Evolutionary conservation across 2,888 invertebrate genomes (phyloP), one percentile per base, ranked within the genome.

Genomic region (Nomada ferruginata): DNA sequence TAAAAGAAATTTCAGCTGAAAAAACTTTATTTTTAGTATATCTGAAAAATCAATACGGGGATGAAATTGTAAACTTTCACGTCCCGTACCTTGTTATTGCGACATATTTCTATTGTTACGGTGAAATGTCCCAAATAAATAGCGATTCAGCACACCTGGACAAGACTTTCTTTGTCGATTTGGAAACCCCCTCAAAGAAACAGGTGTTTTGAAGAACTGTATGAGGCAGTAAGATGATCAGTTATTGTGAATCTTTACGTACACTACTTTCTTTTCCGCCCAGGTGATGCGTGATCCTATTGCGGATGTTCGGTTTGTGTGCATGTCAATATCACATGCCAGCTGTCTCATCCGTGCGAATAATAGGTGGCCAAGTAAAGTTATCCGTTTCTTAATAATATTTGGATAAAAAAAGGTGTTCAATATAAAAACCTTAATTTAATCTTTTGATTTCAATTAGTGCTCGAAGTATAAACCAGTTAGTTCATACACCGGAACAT

Each of bases 141-240:
- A 50, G 36, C 36, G 36, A 7, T 47, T 66, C 20, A 11, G 61
- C 5, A 44, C 75, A 75, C 53, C 75, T 68, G 68, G 75, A 68
- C 15, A n/a, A 44, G 42, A 36, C 42, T 23, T 52, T 53, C 50
- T 59, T n/a, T 42, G n/a, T 36, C 7, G 50, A 20, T 18, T 44
- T 29, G 1, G 26, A 47, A 23, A 36, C 29, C 23, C 47, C 20
- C 20, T 20, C 29, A 10, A 53, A 26, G 36, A 36, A 64, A 76
- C 76, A 76, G 76, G 70, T 70, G 76, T 23, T 64, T 13, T 36
- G 55, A 18, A 42, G 23, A 68, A 68, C 68, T 64, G 61, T 23
- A 42, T 42, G 23, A 20, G 2, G 36, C 18, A 53, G 29, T 9
- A 26, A 50, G 57, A 70, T 26, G 61, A 57, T 53, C 55, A 29